Base-by-base conservation (phyloP, 2,888 invertebrate genomes). In the Formica aserva region DNA sequence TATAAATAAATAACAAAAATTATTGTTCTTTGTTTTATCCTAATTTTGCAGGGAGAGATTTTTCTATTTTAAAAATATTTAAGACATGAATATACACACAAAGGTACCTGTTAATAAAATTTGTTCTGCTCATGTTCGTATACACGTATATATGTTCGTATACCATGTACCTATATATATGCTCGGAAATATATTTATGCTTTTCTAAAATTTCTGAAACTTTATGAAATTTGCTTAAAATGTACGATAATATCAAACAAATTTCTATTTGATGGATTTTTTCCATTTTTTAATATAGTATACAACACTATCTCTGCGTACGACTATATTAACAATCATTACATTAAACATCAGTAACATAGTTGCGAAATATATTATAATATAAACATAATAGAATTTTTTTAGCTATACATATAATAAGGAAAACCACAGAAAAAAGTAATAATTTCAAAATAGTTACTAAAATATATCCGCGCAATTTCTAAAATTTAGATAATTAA, bases 191-290 rank as follows among this genome's bases (percentile, higher is more conserved):
- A 13, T 41, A 13, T 45, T 32, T 32, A 32, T 45, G 13, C 3
- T 63, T 26, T 63, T 18, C 63, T 63, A 45, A 29, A 41, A 52
- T 35, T 26, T 13, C 26, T 74, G 5, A 72, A 57, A 6, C 15
- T 57, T 72, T 74, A 38, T 38, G 3, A 41, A 55, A 22, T 18
- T 72, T 1, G 38, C 6, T 74, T 45, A 74, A 74, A 60, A 62
- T 38, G 29, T 1, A 9, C 2, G 29, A 74, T 41, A 41, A 41
- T 1, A 60, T 60, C 22, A 41, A 13, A 26, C 55, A 9, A 26
- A 26, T 38, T 38, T 38, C 32, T 26, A 57, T 45, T 66, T 45
- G 45, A 45, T 48, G 18, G 3, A 6, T 18, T 38, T 60, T 22
- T 38, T 38, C 3, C 22, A 38, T 41, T 65, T 8, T 65, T 65